Evolutionary conservation across 2,797 vertebrate species (phyloP).

Genomic region (Bucorvus abyssinicus): DNA sequence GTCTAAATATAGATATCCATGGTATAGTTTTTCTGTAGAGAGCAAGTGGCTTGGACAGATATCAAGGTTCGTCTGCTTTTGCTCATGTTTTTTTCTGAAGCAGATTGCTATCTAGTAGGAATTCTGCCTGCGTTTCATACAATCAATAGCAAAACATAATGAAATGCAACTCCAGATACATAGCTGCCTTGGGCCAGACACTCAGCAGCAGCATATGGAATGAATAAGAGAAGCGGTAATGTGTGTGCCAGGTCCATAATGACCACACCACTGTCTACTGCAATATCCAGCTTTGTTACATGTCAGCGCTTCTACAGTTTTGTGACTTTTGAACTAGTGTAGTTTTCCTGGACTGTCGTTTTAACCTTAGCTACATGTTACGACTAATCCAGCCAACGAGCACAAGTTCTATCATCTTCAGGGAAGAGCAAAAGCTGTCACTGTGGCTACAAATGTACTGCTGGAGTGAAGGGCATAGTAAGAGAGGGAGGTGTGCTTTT

Average conservation of each 20-base stretch:
- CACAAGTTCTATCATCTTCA: background rate
- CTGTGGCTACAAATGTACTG: background rate
- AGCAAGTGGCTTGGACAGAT: too few species aligned
- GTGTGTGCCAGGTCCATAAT: background rate
- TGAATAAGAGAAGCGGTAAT: background rate
- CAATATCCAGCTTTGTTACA: background rate
- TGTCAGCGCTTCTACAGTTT: background rate
- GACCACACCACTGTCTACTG: background rate
- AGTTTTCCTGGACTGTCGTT: background rate
- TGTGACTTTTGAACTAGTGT: background rate
- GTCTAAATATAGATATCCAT: too few species aligned
- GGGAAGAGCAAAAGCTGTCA: background rate
- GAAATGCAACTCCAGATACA: too few species aligned
- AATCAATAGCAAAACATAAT: too few species aligned
- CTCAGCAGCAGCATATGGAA: too few species aligned
- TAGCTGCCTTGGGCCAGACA: too few species aligned
- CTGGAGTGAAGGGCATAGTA: background rate
- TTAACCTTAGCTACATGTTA: background rate
- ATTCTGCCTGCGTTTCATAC: too few species aligned
- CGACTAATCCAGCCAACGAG: background rate
- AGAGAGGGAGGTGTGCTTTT: background rate
- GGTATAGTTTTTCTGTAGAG: too few species aligned
- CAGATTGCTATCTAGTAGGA: too few species aligned
- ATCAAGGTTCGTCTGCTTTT: too few species aligned
- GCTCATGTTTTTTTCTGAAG: too few species aligned